Percentiles rank a stretch among this genome's conserved stretches.
Evolutionary conservation across 2,113 vertebrate genomes (phyloP).

Genomic region (Malaclemys terrapin): DNA sequence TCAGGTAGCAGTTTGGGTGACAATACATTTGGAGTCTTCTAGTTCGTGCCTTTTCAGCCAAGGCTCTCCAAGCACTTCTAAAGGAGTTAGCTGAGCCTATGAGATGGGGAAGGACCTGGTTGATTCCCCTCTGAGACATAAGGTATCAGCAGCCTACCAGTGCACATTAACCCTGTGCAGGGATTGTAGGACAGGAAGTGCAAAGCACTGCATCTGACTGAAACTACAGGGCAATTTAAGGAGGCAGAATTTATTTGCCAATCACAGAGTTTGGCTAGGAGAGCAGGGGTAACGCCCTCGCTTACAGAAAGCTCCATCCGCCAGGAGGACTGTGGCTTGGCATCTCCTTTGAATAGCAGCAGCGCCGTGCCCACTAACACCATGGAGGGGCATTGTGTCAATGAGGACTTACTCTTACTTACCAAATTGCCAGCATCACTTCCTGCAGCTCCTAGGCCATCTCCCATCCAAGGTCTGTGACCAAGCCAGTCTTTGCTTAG

Average conservation of each 20-base stretch:
- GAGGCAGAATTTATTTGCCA: neutral
- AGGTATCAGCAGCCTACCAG: neutral
- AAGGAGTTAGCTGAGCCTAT: neutral
- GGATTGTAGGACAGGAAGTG: neutral
- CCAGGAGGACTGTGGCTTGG: neutral
- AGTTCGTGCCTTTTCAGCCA: too few relatives aligned
- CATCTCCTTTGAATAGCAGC: neutral
- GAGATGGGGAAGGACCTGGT: neutral
- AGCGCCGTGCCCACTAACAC: neutral
- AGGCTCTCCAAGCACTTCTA: neutral
- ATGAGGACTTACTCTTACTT: neutral
- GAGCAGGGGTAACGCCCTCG: too few relatives aligned
- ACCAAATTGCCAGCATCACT: neutral
- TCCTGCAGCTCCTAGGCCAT: neutral
- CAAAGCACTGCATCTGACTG: neutral
- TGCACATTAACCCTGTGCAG: neutral
- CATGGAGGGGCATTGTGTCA: too few relatives aligned
- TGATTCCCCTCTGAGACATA: neutral
- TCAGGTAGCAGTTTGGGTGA: neutral
- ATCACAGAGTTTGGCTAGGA: neutral
- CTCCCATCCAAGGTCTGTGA: neutral
- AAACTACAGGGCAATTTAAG: neutral
- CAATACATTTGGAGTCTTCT: neutral
- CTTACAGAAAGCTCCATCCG: neutral
- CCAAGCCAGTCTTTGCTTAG: neutral